These are phyloP conservation scores for Palythoa grandiflora DNA, from an alignment of 92 coral and sea anemone genomes.

Conservation along the genomic window DNA sequence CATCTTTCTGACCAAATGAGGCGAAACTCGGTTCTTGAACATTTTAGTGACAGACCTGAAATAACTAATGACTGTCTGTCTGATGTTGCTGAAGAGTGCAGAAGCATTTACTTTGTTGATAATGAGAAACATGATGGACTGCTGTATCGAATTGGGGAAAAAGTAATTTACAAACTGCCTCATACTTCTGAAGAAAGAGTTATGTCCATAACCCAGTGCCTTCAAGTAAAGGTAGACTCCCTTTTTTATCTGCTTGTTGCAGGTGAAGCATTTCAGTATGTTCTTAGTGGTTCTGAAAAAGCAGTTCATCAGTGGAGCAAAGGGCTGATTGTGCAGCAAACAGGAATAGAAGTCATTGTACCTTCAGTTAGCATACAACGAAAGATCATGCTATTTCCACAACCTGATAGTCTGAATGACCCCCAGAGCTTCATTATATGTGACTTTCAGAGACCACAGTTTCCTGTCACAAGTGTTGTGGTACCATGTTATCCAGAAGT, in stretches of 20 bases:
- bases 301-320: conserved; percentile 52
- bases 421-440: conserved; percentile 29
- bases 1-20: conserved; percentile 4
- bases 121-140: conserved; percentile 11
- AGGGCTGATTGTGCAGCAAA: conserved; percentile 35
- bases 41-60: conserved; percentile 1
- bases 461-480: conserved; percentile 48
- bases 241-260: conserved; percentile 41
- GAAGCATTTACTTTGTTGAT: conserved; percentile 19
- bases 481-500: conserved; percentile 63
- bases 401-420: conserved; percentile 47
- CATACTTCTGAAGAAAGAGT: conserved; percentile 19
- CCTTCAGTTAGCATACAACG: conserved; percentile 43
- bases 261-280: conserved; percentile 48
- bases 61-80: conserved; percentile 19
- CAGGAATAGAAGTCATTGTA: conserved; percentile 32
- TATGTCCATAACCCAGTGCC: conserved; percentile 6
- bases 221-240: neutral
- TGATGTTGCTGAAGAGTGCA: conserved; percentile 39
- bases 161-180: no score
- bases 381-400: conserved; percentile 57
- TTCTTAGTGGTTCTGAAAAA: conserved; percentile 35
- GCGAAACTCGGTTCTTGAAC: conserved; percentile 19
- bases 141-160: conserved; percentile 41
- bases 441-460: conserved; percentile 31